Conservation (phyloP, 2,113 vertebrate genomes). For the Lophotis ruficrista region DNA sequence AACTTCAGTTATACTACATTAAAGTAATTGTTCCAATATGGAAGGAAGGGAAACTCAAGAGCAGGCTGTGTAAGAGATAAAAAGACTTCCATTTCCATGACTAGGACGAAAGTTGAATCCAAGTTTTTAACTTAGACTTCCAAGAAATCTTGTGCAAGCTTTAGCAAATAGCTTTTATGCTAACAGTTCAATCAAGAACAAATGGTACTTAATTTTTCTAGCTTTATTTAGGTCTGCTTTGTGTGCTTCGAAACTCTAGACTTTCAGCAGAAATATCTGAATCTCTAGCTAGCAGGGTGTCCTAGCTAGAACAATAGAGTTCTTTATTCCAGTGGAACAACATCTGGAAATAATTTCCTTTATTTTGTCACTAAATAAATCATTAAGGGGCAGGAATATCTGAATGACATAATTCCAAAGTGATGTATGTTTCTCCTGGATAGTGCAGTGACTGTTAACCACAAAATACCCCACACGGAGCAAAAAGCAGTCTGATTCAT, state of each 20-base stretch:
- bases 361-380: neutral
- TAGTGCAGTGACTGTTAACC: neutral
- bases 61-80: neutral
- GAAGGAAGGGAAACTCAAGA: neutral
- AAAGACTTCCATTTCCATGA: neutral
- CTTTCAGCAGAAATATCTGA: neutral
- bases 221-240: neutral
- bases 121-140: neutral
- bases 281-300: neutral
- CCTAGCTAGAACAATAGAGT: neutral
- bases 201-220: neutral
- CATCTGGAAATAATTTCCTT: conserved; percentile 22
- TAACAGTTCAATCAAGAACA: neutral
- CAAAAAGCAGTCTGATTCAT: neutral
- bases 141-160: neutral
- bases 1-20: neutral
- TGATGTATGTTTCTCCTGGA: neutral
- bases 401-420: neutral
- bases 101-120: neutral
- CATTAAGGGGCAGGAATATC: neutral
- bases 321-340: neutral
- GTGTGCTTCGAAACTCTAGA: neutral
- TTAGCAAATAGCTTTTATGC: neutral
- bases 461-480: neutral
- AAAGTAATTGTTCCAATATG: neutral